A percentile compares a stretch with the other conserved stretches of the same genome.
phyloP scores from a whole-genome alignment of 64 coral and sea anemone species.

The Hydrozoanthus tunicans region DNA sequence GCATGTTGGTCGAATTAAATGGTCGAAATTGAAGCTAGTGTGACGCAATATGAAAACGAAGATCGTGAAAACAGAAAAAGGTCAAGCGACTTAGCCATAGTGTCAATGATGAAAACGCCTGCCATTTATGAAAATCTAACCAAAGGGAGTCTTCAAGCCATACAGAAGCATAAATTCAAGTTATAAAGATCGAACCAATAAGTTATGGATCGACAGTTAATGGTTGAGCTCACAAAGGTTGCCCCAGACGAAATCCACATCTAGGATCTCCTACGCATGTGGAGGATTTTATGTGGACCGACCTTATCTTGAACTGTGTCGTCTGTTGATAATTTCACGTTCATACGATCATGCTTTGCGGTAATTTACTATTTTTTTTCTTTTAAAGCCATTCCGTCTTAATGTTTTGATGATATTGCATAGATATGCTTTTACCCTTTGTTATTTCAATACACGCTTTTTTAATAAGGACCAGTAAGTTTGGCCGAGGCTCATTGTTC shows the following conservation, averaged over 20 bases:
- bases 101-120: constrained; percentile 6
- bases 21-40: background rate
- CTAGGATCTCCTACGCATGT: constrained; percentile 22
- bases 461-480: background rate
- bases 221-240: constrained; percentile 14
- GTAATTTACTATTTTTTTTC: constrained; percentile 18
- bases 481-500: too few relatives aligned
- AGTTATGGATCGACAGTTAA: constrained; percentile 16
- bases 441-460: constrained; percentile 7
- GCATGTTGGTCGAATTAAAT: too few relatives aligned
- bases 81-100: background rate
- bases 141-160: constrained; percentile 32
- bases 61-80: constrained; percentile 14
- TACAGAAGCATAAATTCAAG: constrained; percentile 10
- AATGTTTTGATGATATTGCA: constrained; percentile 16
- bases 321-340: constrained; percentile 1
- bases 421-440: constrained; percentile 9
- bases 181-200: constrained; percentile 21
- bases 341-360: constrained; percentile 10
- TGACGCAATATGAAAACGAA: constrained; percentile 9
- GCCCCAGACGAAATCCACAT: constrained; percentile 25
- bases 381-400: background rate
- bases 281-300: background rate
- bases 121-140: constrained; percentile 35
- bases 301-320: constrained; percentile 16